Percentiles rank a stretch among this genome's conserved stretches.
Evolutionary conservation across 2,888 invertebrate genomes (phyloP).

Genomic region (Timema podura): DNA sequence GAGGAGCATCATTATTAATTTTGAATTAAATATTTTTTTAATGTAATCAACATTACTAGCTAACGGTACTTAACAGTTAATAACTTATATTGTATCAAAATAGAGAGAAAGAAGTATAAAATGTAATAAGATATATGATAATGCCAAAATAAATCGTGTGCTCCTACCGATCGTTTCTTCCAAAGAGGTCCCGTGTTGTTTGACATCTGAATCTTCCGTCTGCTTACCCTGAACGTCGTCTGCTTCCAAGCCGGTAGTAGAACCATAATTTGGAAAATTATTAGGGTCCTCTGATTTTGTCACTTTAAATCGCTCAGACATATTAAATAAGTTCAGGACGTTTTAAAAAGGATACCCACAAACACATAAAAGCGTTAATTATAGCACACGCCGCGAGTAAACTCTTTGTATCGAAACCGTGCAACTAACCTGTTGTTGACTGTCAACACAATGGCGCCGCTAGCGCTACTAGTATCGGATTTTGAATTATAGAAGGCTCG

Average conservation of each 20-base stretch:
- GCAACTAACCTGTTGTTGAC: not conserved
- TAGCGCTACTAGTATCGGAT: not conserved
- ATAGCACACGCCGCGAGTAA: not conserved
- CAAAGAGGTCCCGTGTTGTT: conserved; percentile 25
- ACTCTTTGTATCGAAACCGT: not conserved
- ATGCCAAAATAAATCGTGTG: too few species aligned
- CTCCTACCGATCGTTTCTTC: conserved; percentile 25
- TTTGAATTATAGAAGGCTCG: too few species aligned
- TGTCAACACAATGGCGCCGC: conserved; percentile 14
- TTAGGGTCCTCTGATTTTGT: conserved; percentile 56
- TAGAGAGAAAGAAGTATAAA: too few species aligned
- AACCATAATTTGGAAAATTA: conserved; percentile 48
- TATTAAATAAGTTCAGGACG: conserved; percentile 33
- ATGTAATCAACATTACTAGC: too few species aligned
- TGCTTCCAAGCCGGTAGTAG: conserved; percentile 43
- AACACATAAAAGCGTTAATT: too few species aligned
- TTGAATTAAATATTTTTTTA: too few species aligned
- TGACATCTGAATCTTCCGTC: conserved; percentile 24
- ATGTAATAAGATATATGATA: too few species aligned
- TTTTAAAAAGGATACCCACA: not conserved
- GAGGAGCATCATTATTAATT: too few species aligned
- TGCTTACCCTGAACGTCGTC: conserved; percentile 29
- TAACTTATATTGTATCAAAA: too few species aligned
- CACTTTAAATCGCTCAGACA: conserved; percentile 60
- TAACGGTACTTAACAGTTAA: too few species aligned